Percentiles rank a stretch among this genome's conserved stretches.
Evolutionary conservation across 2,113 vertebrate genomes (phyloP).

Genomic region (Lutjanus erythropterus): DNA sequence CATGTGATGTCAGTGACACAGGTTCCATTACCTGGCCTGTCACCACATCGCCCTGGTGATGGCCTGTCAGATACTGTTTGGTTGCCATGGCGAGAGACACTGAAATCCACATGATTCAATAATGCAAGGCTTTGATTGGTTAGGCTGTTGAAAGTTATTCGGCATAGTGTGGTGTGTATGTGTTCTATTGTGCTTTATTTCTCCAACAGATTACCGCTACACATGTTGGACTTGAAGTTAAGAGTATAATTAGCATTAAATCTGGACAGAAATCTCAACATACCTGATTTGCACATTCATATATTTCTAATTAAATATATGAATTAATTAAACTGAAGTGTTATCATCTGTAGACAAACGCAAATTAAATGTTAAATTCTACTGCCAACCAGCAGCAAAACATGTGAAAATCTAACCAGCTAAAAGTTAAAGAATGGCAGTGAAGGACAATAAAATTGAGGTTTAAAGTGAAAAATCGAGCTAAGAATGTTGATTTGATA

Average conservation of each 20-base stretch:
- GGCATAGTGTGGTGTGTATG: neutral
- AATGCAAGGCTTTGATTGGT: slow-evolving; percentile 52
- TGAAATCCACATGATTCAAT: slow-evolving; percentile 68
- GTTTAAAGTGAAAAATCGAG: neutral
- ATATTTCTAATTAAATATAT: neutral
- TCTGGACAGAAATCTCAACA: neutral
- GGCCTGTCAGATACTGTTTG: slow-evolving; percentile 69
- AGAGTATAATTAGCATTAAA: neutral
- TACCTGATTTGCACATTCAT: neutral
- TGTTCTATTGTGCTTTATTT: neutral
- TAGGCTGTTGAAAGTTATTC: slow-evolving; percentile 19
- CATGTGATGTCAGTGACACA: slow-evolving; percentile 66
- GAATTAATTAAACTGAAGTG: neutral
- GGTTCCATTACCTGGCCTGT: slow-evolving; percentile 83
- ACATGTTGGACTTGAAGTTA: neutral
- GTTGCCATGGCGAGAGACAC: slow-evolving; percentile 62
- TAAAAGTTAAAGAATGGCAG: neutral
- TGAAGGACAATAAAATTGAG: no score
- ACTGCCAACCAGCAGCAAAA: neutral
- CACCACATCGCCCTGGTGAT: slow-evolving; percentile 57
- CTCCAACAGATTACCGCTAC: neutral
- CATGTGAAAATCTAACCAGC: neutral
- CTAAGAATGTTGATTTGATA: no score
- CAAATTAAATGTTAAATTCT: neutral
- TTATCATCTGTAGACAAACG: neutral